Evolutionary conservation across 2,113 vertebrate genomes (phyloP), one percentile per base, ranked within the genome.

Genomic region (Nyctereutes procyonoides): DNA sequence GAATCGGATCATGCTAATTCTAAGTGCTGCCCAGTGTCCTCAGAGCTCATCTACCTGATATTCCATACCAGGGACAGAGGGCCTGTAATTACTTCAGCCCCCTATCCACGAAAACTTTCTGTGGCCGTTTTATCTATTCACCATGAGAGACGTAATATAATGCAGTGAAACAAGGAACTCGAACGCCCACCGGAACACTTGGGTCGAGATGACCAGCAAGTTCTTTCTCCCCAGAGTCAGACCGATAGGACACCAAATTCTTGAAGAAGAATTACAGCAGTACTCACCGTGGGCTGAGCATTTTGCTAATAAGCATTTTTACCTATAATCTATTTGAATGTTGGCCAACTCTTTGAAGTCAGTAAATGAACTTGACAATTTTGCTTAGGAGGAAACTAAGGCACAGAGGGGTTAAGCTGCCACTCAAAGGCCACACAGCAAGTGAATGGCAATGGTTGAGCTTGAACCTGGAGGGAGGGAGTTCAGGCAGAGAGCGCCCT

Each of bases 11-110:
- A 12, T 4, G 24, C 53, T 76, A 53, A 16, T 55, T 26, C 24
- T 53, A 14, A 51, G 38, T 22, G 63, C 35, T 20, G 26, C 51
- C 22, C 2, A 11, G 55, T 43, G 2, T 7, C 38, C 35, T 43
- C 56, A 16, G 17, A 2, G 43, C 24, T 2, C 3, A 4, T 2
- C 14, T 11, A 5, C 26, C 11, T 9, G 38, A 5, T 82, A 5
- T 35, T 73, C 26, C 24, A 5, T 12, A 65, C 62, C 30, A 1
- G 7, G 22, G 11, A 20, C 0, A 48, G 20, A 3, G 7, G 77
- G 69, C 51, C 4, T 20, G 0, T 30, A 22, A n/a, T 62, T 28
- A 3, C 22, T 19, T 9, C 32, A 8, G 19, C 0, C 14, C 30
- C 35, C 32, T 6, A 3, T 9, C 58, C 6, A 28, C 1, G 43